Evolutionary conservation across 1,140 invertebrate species (phyloP).

Genomic region (Macrotrachela quadricornifera): DNA sequence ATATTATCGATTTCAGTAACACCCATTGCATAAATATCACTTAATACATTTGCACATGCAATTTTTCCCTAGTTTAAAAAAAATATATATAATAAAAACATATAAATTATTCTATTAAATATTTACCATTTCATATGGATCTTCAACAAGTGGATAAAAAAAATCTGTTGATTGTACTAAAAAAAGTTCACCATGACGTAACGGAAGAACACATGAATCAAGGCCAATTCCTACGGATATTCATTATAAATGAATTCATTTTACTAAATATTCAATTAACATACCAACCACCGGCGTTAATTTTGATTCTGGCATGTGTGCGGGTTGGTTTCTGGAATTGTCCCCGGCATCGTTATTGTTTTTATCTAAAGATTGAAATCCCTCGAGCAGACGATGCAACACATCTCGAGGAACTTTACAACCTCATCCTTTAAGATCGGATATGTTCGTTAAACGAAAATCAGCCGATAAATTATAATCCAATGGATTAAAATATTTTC

Average conservation of each 20-base stretch:
- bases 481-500: too few species aligned
- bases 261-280: background rate
- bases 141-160: slow-evolving; percentile 91
- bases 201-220: slow-evolving; percentile 65
- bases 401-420: slow-evolving; percentile 96
- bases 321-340: background rate
- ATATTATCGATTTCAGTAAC: slow-evolving; percentile 97
- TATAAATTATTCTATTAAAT: too few species aligned
- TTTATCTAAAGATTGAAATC: slow-evolving; percentile 40
- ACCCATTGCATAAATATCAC: slow-evolving; percentile 94
- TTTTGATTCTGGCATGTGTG: background rate
- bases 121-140: slow-evolving; percentile 80
- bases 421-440: slow-evolving; percentile 93
- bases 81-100: too few species aligned
- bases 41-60: slow-evolving; percentile 90
- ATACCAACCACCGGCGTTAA: background rate
- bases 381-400: slow-evolving; percentile 78
- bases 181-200: slow-evolving; percentile 64
- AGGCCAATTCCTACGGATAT: slow-evolving; percentile 70
- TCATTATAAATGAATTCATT: too few species aligned
- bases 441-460: slow-evolving; percentile 85
- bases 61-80: slow-evolving; percentile 48
- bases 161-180: slow-evolving; percentile 94
- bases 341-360: background rate
- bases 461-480: slow-evolving; percentile 14